These are phyloP conservation scores for Epizoanthus stellaris DNA, from an alignment of 92 coral and sea anemone genomes.

Conservation along the genomic window DNA sequence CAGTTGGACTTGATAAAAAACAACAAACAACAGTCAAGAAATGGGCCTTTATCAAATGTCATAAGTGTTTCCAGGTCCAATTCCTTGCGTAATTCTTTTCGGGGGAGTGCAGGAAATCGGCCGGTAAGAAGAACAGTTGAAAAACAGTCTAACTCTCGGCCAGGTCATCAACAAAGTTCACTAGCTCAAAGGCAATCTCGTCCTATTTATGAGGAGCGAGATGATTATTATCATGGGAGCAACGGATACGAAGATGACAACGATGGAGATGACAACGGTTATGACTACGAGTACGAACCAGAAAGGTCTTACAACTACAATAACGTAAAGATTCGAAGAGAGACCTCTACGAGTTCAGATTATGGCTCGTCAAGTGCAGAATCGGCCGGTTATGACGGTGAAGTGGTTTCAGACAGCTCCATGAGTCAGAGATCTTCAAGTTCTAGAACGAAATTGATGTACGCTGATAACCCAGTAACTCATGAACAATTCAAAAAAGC, in stretches of 20 bases:
- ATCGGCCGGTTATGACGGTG: conserved; percentile 61
- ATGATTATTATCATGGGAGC: conserved; percentile 21
- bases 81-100: conserved; percentile 92
- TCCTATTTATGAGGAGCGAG: conserved; percentile 39
- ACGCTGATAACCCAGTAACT: conserved; percentile 91
- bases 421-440: conserved; percentile 60
- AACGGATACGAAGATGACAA: conserved; percentile 44
- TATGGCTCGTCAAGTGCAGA: conserved; percentile 93
- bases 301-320: conserved; percentile 17
- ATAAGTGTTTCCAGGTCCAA: conserved; percentile 95
- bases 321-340: conserved; percentile 62
- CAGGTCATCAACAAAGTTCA: conserved; percentile 42
- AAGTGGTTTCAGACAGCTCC: conserved; percentile 62
- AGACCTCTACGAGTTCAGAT: conserved; percentile 81
- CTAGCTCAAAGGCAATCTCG: conserved; percentile 28
- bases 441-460: conserved; percentile 93
- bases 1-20: conserved; percentile 72
- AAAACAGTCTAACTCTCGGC: conserved; percentile 2
- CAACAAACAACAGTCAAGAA: conserved; percentile 54
- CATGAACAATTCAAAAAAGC: conserved; percentile 97
- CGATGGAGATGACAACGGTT: conserved; percentile 36
- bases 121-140: conserved; percentile 52
- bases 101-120: conserved; percentile 67
- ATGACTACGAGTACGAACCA: conserved; percentile 38
- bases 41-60: conserved; percentile 54